Evolutionary conservation across 2,888 invertebrate genomes (phyloP).

Genomic region (Melipona bicolor): DNA sequence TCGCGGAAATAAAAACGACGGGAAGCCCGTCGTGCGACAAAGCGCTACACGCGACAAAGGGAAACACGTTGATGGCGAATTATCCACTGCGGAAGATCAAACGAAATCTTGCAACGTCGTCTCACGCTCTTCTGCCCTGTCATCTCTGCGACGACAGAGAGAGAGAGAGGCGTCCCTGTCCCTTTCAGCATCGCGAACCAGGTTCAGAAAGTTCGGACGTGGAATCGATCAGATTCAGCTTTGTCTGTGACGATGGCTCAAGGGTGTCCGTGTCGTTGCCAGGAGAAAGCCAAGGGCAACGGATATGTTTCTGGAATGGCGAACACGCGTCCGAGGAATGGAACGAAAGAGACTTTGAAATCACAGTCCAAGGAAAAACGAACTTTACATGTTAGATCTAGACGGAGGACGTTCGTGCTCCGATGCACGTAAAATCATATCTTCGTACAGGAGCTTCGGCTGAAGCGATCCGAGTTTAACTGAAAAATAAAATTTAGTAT

Average conservation of each 20-base stretch:
- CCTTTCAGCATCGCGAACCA: slow-evolving; percentile 56
- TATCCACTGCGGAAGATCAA: slow-evolving; percentile 67
- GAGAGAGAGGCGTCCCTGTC: slow-evolving; percentile 50
- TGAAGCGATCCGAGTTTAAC: background rate
- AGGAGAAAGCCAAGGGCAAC: background rate
- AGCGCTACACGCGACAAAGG: slow-evolving; percentile 52
- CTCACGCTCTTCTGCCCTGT: slow-evolving; percentile 61
- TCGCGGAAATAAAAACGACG: slow-evolving; percentile 34
- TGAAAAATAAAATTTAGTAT: background rate
- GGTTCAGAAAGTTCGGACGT: slow-evolving; percentile 48
- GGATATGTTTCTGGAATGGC: background rate
- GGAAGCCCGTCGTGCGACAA: slow-evolving; percentile 37
- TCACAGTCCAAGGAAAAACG: background rate
- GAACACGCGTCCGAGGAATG: background rate
- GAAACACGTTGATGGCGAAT: slow-evolving; percentile 59
- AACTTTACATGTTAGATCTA: background rate
- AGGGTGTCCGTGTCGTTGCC: slow-evolving; percentile 8
- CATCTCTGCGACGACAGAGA: slow-evolving; percentile 39
- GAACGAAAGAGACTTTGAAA: background rate
- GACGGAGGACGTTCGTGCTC: background rate
- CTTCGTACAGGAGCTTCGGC: background rate
- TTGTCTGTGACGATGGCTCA: slow-evolving; percentile 38
- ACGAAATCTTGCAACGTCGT: slow-evolving; percentile 58
- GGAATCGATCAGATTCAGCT: slow-evolving; percentile 71
- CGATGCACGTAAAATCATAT: background rate